A percentile compares a stretch with the other conserved stretches of the same genome.
Conservation (phyloP, 1,140 invertebrate genomes). For the Heliconius melpomene region DNA sequence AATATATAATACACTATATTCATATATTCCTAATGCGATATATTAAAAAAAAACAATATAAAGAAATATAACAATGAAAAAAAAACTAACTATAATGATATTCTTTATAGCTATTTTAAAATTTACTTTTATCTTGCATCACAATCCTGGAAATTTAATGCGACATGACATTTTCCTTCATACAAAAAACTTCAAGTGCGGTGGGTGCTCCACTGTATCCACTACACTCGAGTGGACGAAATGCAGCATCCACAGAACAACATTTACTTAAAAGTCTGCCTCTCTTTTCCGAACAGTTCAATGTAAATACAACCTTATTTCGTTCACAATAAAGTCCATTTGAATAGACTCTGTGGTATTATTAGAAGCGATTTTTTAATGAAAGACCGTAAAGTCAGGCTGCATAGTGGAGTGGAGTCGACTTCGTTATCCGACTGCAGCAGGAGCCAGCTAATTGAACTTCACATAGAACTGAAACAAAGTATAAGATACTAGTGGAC, state of each 20-base stretch:
- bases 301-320: slow-evolving; percentile 41
- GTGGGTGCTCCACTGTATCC: slow-evolving; percentile 59
- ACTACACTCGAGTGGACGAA: slow-evolving; percentile 59
- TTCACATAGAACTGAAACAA: slow-evolving; percentile 48
- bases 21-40: too few relatives aligned
- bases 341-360: slow-evolving; percentile 28
- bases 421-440: slow-evolving; percentile 70
- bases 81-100: background rate
- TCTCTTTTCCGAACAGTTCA: slow-evolving; percentile 14
- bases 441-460: slow-evolving; percentile 71
- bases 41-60: too few relatives aligned
- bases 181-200: slow-evolving; percentile 53
- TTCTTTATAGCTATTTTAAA: slow-evolving; percentile 14
- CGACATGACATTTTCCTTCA: slow-evolving; percentile 38
- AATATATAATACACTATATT: too few relatives aligned
- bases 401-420: slow-evolving; percentile 63
- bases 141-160: slow-evolving; percentile 28
- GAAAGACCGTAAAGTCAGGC: slow-evolving; percentile 52
- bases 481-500: slow-evolving; percentile 21
- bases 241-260: slow-evolving; percentile 62
- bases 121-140: slow-evolving; percentile 10
- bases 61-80: background rate
- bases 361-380: slow-evolving; percentile 53
- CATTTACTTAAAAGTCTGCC: slow-evolving; percentile 50
- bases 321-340: slow-evolving; percentile 32